A percentile compares a stretch with the other conserved stretches of the same genome.
phyloP scores from a whole-genome alignment of 2,797 vertebrate species.

The Sebastes melanostomus region DNA sequence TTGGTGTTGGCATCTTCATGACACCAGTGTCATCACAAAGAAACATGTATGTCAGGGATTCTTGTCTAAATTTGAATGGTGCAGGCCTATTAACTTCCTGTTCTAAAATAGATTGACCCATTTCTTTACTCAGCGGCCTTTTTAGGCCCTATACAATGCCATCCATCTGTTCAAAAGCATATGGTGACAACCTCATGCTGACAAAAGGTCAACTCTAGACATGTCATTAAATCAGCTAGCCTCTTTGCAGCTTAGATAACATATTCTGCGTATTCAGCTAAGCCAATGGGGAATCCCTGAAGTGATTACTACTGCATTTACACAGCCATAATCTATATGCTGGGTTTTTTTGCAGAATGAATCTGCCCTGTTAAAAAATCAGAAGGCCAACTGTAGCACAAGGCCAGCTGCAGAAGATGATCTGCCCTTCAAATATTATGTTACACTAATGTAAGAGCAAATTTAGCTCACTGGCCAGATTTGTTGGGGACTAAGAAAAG shows the following conservation, averaged over 20 bases:
- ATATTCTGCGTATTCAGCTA: not conserved
- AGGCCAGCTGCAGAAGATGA: constrained; percentile 1
- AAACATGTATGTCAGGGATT: constrained; percentile 16
- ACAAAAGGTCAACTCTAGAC: constrained; percentile 5
- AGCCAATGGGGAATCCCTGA: not conserved
- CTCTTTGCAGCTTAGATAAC: not conserved
- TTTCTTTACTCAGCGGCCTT: constrained; percentile 24
- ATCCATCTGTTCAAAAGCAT: constrained; percentile 10
- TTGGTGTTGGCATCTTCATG: not conserved
- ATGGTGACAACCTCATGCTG: constrained; percentile 7
- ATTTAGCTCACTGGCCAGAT: constrained; percentile 29
- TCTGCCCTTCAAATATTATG: not conserved
- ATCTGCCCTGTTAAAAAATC: not conserved
- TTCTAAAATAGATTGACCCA: constrained; percentile 52
- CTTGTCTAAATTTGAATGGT: constrained; percentile 15
- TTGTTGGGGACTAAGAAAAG: not conserved
- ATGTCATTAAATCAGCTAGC: not conserved
- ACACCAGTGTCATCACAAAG: constrained; percentile 9
- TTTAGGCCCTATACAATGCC: constrained; percentile 24
- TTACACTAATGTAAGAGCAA: constrained; percentile 9
- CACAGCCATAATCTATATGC: not conserved
- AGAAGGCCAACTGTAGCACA: not conserved
- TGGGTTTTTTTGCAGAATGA: not conserved
- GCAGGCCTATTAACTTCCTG: constrained; percentile 8
- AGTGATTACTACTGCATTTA: not conserved